phyloP scores from a whole-genome alignment of 2,113 vertebrate genomes.

The Anolis carolinensis region DNA sequence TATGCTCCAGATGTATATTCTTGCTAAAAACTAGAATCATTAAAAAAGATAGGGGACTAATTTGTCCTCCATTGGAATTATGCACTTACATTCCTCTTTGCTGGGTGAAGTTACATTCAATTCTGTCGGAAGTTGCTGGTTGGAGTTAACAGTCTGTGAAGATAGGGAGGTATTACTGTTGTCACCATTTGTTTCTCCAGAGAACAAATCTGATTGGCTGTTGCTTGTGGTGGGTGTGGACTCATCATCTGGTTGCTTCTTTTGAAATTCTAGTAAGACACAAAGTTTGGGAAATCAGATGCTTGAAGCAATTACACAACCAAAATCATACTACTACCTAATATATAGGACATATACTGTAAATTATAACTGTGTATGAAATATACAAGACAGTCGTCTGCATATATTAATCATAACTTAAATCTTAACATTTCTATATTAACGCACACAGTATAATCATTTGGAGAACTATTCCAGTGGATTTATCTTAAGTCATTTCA shows the following conservation, averaged over 20 bases:
- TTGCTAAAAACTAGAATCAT: background rate
- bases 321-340: background rate
- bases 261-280: conserved; percentile 87
- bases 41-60: conserved; percentile 18
- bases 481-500: no score
- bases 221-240: conserved; percentile 90
- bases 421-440: background rate
- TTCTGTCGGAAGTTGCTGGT: conserved; percentile 86
- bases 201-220: conserved; percentile 93
- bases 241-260: conserved; percentile 94
- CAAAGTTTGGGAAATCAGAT: conserved; percentile 45
- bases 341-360: background rate
- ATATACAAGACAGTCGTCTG: background rate
- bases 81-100: conserved; percentile 89
- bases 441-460: background rate
- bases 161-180: conserved; percentile 91
- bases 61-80: background rate
- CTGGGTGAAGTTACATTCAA: conserved; percentile 85
- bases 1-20: background rate
- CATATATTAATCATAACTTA: background rate
- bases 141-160: conserved; percentile 83
- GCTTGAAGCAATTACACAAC: background rate
- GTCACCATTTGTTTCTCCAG: conserved; percentile 90
- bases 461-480: background rate
- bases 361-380: background rate